Percentiles rank a stretch among this genome's conserved stretches.
Evolutionary conservation across 2,113 vertebrate species (phyloP).

Genomic region (Psilopogon haemacephalus): DNA sequence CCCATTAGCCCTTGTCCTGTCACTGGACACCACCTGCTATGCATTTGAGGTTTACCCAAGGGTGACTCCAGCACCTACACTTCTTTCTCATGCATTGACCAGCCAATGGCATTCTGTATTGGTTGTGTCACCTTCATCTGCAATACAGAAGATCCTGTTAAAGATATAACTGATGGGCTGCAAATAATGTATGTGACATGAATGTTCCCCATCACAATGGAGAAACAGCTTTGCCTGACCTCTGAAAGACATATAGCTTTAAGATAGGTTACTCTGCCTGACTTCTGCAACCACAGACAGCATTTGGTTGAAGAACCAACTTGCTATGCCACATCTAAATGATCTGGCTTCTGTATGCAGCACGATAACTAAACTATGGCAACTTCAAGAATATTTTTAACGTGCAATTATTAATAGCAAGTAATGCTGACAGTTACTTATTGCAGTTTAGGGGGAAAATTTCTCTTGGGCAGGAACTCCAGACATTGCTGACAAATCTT

Average conservation of each 20-base stretch:
- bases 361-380: neutral
- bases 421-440: neutral
- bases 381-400: neutral
- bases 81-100: neutral
- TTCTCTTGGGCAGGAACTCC: neutral
- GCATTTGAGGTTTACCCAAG: neutral
- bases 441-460: neutral
- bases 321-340: neutral
- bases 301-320: neutral
- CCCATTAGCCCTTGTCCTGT: no score
- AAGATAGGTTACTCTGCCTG: neutral
- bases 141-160: neutral
- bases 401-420: neutral
- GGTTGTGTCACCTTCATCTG: neutral
- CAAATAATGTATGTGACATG: neutral
- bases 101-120: neutral
- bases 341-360: neutral
- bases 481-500: neutral
- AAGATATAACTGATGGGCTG: neutral
- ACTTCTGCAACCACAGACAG: neutral
- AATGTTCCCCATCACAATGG: accelerated
- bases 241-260: neutral
- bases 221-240: neutral
- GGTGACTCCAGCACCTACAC: neutral
- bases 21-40: no score